Base-by-base conservation (phyloP, 2,797 vertebrate species). In the Pachyuromys duprasi region DNA sequence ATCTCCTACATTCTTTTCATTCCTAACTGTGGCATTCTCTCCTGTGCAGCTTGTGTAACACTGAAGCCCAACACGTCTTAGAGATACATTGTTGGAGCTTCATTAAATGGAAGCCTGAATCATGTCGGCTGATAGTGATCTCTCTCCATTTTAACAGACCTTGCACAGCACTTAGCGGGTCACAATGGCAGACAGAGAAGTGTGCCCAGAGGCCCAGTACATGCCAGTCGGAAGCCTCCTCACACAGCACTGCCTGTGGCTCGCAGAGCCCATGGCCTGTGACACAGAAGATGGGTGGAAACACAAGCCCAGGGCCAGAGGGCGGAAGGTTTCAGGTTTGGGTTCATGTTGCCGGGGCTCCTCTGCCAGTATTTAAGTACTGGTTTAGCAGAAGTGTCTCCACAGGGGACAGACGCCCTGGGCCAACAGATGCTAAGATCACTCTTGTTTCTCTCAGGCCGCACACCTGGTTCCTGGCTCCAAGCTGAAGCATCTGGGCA, bases 381-480 rank as follows among this genome's bases (percentile, higher is more conserved):
- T 3, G 0, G 24, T 8, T 2, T 20, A 63, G 92, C 31, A 36
- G 62, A 22, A 12, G n/a, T n/a, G 55, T 74, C 89, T 57, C 39
- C 2, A 45, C 28, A n/a, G 84, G 2, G 1, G 42, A 5, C 12
- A 13, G 74, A 14, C 0, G 81, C 36, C 65, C 80, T 11, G 42
- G 36, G 74, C 90, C 75, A 36, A 0, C 1, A 55, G 91, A 92
- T 62, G 36, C 45, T 92, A 82, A 95, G 69, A 69, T 81, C 12
- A 14, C 57, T 80, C 87, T 96, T 90, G 7, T 96, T 90, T 88
- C 95, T 95, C 95, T 88, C 93, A 97, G 97, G 97, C 89, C 96
- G 42, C 22, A 97, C 97, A 57, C 96, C 97, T 57, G 97, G 97
- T 96, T 90, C 97, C 95, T 97, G 97, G 97, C 92, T 98, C 75